These are phyloP conservation scores for Drosophila carrolli DNA, from an alignment of 1,140 invertebrate genomes.

Conservation along the genomic window DNA sequence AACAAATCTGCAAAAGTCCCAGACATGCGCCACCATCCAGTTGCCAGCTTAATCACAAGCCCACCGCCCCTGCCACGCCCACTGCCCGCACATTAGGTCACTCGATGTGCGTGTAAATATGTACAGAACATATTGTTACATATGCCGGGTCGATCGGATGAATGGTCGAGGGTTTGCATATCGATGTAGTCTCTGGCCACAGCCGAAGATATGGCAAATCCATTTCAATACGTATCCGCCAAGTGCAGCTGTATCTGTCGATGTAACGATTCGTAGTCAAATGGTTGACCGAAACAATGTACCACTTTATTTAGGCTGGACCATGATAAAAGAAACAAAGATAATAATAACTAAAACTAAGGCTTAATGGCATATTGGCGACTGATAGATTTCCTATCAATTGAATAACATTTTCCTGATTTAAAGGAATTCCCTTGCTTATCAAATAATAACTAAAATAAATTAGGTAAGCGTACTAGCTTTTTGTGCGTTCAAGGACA, in stretches of 20 bases:
- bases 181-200: constrained; percentile 25
- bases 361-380: too few relatives aligned
- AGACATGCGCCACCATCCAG: constrained; percentile 39
- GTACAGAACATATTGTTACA: constrained; percentile 66
- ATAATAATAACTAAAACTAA: too few relatives aligned
- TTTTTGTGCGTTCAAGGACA: too few relatives aligned
- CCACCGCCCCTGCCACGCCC: constrained; percentile 7
- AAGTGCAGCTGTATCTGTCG: neutral
- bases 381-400: too few relatives aligned
- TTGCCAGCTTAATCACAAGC: too few relatives aligned
- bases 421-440: too few relatives aligned
- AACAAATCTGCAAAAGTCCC: constrained; percentile 82
- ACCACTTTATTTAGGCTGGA: constrained; percentile 13
- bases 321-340: neutral
- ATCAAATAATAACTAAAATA: too few relatives aligned
- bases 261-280: constrained; percentile 2
- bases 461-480: too few relatives aligned
- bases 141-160: constrained; percentile 39
- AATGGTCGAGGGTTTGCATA: constrained; percentile 36
- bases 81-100: constrained; percentile 53
- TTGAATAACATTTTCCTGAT: too few relatives aligned
- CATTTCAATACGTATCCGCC: constrained; percentile 5
- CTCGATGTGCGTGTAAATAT: constrained; percentile 75
- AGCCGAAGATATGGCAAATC: constrained; percentile 25
- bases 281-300: constrained; percentile 2